Conservation (phyloP, 2,888 invertebrate species). For the Trachelus troglodyta region DNA sequence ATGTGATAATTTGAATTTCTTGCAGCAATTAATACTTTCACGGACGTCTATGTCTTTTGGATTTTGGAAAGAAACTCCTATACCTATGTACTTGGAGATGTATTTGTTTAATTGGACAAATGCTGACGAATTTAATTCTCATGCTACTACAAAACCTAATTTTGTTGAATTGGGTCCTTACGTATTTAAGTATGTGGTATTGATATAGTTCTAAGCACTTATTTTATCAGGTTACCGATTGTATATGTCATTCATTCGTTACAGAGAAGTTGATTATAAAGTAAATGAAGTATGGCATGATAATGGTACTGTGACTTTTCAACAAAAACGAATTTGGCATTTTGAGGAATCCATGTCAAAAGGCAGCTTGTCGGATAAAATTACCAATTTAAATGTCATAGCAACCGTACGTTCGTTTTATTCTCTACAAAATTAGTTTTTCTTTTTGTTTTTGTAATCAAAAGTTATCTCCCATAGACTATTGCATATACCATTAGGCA, state of each 20-base stretch:
- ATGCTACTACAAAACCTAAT: conserved; percentile 69
- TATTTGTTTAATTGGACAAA: conserved; percentile 86
- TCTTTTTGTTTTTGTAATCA: conserved; percentile 9
- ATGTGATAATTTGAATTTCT: conserved; percentile 37
- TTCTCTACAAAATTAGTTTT: conserved; percentile 2
- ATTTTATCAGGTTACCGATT: conserved; percentile 1
- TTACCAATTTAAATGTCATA: conserved; percentile 83
- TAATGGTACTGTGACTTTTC: conserved; percentile 82
- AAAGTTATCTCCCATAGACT: conserved; percentile 68
- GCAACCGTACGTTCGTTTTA: conserved; percentile 73
- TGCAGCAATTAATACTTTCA: conserved; percentile 75
- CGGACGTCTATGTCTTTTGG: conserved; percentile 74
- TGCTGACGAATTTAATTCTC: conserved; percentile 71
- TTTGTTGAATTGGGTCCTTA: conserved; percentile 81
- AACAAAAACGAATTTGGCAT: conserved; percentile 79
- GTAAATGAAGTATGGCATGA: conserved; percentile 74
- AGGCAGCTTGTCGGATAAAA: conserved; percentile 75
- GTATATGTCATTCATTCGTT: conserved; percentile 11
- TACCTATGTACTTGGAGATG: conserved; percentile 83
- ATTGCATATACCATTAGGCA: conserved; percentile 72
- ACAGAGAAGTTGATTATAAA: conserved; percentile 64
- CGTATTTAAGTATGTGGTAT: conserved; percentile 72
- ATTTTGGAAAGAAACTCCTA: conserved; percentile 84
- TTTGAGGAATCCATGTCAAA: conserved; percentile 78
- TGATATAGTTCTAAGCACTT: background rate